These are phyloP conservation scores for Temnothorax ravouxi DNA, from an alignment of 2,888 invertebrate genomes.

Conservation along the genomic window DNA sequence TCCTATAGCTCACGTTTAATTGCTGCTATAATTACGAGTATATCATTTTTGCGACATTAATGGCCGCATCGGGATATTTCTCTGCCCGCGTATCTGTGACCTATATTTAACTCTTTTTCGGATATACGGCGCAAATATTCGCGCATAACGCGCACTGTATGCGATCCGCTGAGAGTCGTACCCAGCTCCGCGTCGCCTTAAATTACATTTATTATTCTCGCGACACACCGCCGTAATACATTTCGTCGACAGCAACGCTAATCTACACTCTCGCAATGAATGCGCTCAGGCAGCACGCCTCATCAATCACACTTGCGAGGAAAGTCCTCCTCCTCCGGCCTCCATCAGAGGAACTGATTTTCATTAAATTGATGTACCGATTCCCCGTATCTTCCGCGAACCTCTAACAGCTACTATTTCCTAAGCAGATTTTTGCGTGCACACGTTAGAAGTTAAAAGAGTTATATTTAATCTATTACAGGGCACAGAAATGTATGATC, in stretches of 20 bases:
- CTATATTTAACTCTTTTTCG: constrained; percentile 21
- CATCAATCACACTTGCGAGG: constrained; percentile 48
- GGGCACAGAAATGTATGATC: neutral
- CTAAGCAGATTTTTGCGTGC: constrained; percentile 4
- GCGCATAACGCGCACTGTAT: constrained; percentile 12
- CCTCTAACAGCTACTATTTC: constrained; percentile 7
- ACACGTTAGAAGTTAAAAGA: constrained; percentile 18
- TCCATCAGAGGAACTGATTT: constrained; percentile 37
- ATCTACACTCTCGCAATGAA: constrained; percentile 49
- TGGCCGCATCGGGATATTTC: neutral
- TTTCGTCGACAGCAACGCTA: constrained; percentile 47
- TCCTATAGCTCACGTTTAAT: neutral
- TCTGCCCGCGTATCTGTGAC: neutral
- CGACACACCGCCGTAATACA: constrained; percentile 38
- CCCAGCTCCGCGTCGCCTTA: constrained; percentile 4
- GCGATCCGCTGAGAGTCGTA: constrained; percentile 23
- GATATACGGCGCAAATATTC: constrained; percentile 15
- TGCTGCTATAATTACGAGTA: neutral
- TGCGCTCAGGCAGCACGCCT: constrained; percentile 30
- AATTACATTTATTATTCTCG: constrained; percentile 48
- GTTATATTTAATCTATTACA: neutral
- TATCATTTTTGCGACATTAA: neutral
- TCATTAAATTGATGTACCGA: constrained; percentile 52
- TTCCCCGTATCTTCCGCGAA: constrained; percentile 28
- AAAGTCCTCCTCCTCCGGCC: constrained; percentile 21